These are phyloP conservation scores for Aptenodytes patagonicus DNA, from an alignment of 2,113 vertebrate genomes.

Conservation along the genomic window DNA sequence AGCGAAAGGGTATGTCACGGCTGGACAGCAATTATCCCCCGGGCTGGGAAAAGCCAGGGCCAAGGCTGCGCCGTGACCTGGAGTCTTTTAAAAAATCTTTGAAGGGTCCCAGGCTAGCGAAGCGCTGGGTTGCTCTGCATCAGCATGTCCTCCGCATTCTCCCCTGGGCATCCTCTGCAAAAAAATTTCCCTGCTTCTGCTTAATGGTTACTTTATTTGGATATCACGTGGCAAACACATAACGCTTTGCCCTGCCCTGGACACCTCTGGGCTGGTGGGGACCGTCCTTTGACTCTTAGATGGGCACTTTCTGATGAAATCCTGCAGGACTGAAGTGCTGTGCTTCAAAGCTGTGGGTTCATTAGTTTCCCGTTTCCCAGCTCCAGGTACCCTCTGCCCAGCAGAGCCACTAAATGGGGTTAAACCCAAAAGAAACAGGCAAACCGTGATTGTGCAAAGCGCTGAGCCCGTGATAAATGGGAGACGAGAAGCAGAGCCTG, in stretches of 20 bases:
- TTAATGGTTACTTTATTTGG: not conserved
- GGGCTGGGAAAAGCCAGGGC: slow-evolving; percentile 2
- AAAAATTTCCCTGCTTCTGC: not conserved
- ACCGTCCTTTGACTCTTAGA: not conserved
- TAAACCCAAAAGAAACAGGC: not conserved
- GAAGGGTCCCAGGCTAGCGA: not conserved
- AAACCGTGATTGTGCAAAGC: not conserved
- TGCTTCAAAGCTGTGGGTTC: not conserved
- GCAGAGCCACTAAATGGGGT: not conserved
- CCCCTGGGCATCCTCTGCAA: not conserved
- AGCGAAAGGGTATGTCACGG: not conserved
- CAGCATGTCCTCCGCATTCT: not conserved
- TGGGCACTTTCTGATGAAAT: not conserved
- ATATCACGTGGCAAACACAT: not conserved
- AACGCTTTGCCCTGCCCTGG: not conserved
- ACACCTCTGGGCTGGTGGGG: not conserved
- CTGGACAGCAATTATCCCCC: slow-evolving; percentile 1
- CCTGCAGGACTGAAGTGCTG: not conserved
- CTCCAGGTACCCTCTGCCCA: not conserved
- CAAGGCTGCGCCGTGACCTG: not conserved
- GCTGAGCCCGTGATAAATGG: not conserved
- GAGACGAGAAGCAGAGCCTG: not conserved
- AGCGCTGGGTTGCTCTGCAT: not conserved
- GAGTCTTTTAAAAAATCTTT: not conserved
- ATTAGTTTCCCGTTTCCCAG: not conserved